Percentiles rank a stretch among this genome's conserved stretches.
Evolutionary conservation across 2,113 vertebrate genomes (phyloP).

Genomic region (Neomonachus schauinslandi): DNA sequence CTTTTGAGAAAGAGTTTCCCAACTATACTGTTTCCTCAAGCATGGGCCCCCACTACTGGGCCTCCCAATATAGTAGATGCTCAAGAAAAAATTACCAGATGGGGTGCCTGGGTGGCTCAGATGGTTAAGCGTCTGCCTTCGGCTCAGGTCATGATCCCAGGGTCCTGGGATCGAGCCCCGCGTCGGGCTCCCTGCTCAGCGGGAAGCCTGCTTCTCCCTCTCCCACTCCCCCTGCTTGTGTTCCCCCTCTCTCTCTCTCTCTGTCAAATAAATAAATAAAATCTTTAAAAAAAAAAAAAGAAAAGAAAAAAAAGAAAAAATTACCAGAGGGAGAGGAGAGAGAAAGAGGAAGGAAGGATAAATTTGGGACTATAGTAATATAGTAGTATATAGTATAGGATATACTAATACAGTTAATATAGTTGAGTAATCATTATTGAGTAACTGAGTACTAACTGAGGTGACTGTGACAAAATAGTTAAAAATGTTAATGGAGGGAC

Average conservation of each 20-base stretch:
- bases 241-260: no score
- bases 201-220: no score
- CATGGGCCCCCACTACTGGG: background rate
- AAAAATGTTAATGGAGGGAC: background rate
- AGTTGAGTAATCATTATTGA: background rate
- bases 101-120: no score
- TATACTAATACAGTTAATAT: background rate
- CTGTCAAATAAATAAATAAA: no score
- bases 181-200: no score
- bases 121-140: no score
- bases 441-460: background rate
- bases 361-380: background rate
- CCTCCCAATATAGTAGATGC: background rate
- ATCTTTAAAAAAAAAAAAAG: no score
- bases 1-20: background rate
- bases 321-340: background rate
- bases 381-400: background rate
- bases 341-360: background rate
- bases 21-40: background rate
- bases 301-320: background rate
- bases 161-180: no score
- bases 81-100: background rate
- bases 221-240: no score
- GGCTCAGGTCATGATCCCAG: no score
- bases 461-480: background rate